Percentiles rank a stretch among this genome's conserved stretches.
phyloP scores from a whole-genome alignment of 2,888 invertebrate species.

The Acanthosepion pharaonis region DNA sequence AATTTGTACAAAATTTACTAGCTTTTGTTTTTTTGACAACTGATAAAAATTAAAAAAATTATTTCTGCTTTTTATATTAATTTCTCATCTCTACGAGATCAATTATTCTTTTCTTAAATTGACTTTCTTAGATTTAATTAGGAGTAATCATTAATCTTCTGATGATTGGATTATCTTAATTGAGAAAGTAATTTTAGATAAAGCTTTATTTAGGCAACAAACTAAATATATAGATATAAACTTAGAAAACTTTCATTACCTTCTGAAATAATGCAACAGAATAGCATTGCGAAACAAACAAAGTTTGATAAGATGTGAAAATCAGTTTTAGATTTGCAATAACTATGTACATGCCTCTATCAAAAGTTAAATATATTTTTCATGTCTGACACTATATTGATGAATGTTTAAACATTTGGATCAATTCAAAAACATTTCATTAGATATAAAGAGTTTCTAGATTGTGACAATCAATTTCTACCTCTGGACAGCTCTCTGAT shows the following conservation, averaged over 20 bases:
- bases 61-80: neutral
- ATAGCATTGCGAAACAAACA: too few species aligned
- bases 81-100: neutral
- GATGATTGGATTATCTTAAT: neutral
- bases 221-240: neutral
- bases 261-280: neutral
- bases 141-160: neutral
- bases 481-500: too few species aligned
- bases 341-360: too few species aligned
- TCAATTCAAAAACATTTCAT: too few species aligned
- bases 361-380: too few species aligned
- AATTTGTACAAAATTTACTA: neutral
- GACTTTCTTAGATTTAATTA: conserved; percentile 2
- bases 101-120: neutral
- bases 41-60: neutral
- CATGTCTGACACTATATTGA: too few species aligned
- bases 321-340: too few species aligned
- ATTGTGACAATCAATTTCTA: too few species aligned
- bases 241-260: neutral
- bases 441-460: too few species aligned
- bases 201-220: neutral
- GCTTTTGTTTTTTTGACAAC: neutral
- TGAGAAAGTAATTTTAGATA: neutral
- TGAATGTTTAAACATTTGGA: too few species aligned
- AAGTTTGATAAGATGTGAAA: too few species aligned